These are phyloP conservation scores for Metellina segmentata DNA, from an alignment of 2,888 invertebrate genomes.

Conservation along the genomic window DNA sequence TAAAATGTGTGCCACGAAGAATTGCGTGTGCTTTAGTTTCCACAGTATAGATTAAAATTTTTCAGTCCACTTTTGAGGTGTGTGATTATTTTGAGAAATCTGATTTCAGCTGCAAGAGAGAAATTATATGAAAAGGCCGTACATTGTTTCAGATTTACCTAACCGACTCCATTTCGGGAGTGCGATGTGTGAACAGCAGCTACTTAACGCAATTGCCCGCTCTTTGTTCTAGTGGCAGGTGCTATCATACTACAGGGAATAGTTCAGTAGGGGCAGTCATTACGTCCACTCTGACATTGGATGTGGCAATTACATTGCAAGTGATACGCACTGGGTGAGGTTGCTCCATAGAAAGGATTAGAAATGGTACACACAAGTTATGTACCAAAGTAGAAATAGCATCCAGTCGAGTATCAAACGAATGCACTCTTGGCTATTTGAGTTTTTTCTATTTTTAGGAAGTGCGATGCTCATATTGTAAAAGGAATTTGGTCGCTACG, in stretches of 20 bases:
- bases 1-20: neutral
- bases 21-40: neutral
- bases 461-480: no score
- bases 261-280: slow-evolving; percentile 1
- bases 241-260: neutral
- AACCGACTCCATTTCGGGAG: slow-evolving; percentile 39
- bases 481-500: no score
- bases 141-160: slow-evolving; percentile 40
- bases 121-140: slow-evolving; percentile 22
- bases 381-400: no score
- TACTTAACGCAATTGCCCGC: slow-evolving; percentile 38
- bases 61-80: neutral
- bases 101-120: slow-evolving; percentile 24
- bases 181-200: slow-evolving; percentile 44
- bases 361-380: neutral
- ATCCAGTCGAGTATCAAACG: no score
- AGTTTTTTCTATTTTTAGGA: no score
- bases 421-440: no score
- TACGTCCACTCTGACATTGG: neutral
- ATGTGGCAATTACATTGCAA: no score
- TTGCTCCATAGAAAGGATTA: neutral
- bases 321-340: no score
- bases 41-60: neutral
- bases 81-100: slow-evolving; percentile 2
- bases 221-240: slow-evolving; percentile 33